A percentile compares a stretch with the other conserved stretches of the same genome.
Conservation (phyloP, 92 coral and sea anemone genomes). For the Porites rus region DNA sequence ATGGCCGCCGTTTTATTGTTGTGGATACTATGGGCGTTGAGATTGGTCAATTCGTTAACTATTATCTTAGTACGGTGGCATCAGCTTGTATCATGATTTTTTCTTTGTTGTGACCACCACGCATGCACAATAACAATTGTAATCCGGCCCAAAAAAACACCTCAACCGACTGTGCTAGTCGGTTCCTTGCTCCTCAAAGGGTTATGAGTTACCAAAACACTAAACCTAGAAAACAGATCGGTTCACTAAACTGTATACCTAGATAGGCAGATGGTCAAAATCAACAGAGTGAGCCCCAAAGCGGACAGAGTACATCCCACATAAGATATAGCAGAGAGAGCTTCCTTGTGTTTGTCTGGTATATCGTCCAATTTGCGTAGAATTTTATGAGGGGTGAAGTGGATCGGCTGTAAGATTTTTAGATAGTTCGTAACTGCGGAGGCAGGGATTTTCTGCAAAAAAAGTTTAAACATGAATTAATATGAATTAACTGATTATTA, state of each 20-base stretch:
- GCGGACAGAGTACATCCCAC: constrained; percentile 79
- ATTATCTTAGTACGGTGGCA: too few relatives aligned
- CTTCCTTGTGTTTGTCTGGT: constrained; percentile 60
- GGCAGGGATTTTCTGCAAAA: constrained; percentile 36
- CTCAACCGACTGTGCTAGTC: too few relatives aligned
- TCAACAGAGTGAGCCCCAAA: constrained; percentile 69
- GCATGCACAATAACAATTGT: too few relatives aligned
- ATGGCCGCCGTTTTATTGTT: too few relatives aligned
- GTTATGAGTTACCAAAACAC: neutral
- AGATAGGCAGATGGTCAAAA: constrained; percentile 65
- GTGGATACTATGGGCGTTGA: too few relatives aligned
- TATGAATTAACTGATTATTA: neutral
- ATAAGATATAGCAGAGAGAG: constrained; percentile 68
- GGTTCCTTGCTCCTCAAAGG: too few relatives aligned
- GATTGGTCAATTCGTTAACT: too few relatives aligned
- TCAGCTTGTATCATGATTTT: too few relatives aligned
- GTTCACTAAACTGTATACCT: constrained; percentile 45
- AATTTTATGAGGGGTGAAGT: constrained; percentile 19
- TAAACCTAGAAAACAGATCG: neutral
- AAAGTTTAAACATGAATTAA: neutral
- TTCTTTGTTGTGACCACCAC: too few relatives aligned
- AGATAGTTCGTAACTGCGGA: constrained; percentile 18
- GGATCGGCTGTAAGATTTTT: neutral
- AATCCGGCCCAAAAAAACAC: too few relatives aligned
- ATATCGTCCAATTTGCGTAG: constrained; percentile 55